phyloP scores from a whole-genome alignment of 1,140 invertebrate species.

The Brachionus paranguensis region DNA sequence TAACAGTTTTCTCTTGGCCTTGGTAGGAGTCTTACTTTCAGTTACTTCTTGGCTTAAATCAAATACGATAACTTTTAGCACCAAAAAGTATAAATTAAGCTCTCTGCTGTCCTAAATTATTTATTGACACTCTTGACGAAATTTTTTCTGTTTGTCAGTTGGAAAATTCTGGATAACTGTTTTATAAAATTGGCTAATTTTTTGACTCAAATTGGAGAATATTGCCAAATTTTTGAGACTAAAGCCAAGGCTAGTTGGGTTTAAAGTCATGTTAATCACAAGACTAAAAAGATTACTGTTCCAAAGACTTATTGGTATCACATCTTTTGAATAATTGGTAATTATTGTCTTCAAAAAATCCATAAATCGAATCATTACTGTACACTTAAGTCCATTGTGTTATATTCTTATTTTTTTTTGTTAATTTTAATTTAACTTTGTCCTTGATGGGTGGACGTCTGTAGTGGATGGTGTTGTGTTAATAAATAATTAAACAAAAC shows the following conservation, averaged over 20 bases:
- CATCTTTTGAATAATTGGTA: slow-evolving; percentile 45
- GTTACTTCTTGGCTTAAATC: not conserved
- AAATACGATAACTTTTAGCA: not conserved
- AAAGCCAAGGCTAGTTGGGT: slow-evolving; percentile 58
- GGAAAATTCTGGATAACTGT: not conserved
- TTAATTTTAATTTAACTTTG: too few species aligned
- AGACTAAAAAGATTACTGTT: too few species aligned
- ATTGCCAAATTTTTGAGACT: slow-evolving; percentile 58
- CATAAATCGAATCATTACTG: too few species aligned
- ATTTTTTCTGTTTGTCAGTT: not conserved
- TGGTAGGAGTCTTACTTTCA: not conserved
- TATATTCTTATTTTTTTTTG: too few species aligned
- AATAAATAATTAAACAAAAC: too few species aligned
- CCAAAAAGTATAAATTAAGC: not conserved
- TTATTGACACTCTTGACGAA: not conserved
- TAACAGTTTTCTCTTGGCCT: not conserved
- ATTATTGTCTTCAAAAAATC: slow-evolving; percentile 55
- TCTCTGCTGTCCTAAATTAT: not conserved
- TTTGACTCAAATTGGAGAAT: slow-evolving; percentile 53
- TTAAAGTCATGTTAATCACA: slow-evolving; percentile 53
- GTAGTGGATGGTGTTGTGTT: too few species aligned
- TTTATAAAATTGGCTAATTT: slow-evolving; percentile 46
- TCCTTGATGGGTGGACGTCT: too few species aligned
- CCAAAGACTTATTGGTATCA: slow-evolving; percentile 47
- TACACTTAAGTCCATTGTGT: slow-evolving; percentile 51